These are phyloP conservation scores for Eupithecia dodoneata DNA, from an alignment of 2,888 invertebrate species.

Conservation along the genomic window DNA sequence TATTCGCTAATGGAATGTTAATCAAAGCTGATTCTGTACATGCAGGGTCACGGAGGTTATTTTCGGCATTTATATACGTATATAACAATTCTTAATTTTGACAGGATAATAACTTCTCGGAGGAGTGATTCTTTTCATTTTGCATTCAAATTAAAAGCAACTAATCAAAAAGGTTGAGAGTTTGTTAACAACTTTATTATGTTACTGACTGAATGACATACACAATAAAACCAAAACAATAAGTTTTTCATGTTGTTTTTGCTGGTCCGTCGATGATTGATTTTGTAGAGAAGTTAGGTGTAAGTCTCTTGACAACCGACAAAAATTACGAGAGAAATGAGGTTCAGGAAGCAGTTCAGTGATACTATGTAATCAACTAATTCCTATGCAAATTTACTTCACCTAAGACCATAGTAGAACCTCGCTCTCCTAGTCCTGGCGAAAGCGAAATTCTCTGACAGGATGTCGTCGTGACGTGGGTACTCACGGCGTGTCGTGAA, in stretches of 20 bases:
- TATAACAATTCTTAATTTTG: neutral
- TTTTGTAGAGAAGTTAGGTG: too few species aligned
- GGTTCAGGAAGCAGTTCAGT: neutral
- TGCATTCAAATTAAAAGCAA: neutral
- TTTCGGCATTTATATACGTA: neutral
- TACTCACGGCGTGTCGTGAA: conserved; percentile 62
- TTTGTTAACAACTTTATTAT: neutral
- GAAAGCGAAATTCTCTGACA: conserved; percentile 61
- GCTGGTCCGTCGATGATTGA: neutral
- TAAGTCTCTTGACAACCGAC: neutral
- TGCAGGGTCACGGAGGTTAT: conserved; percentile 12
- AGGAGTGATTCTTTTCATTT: neutral
- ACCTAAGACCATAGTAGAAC: neutral
- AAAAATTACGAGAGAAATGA: too few species aligned
- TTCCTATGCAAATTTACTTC: neutral
- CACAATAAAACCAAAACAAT: neutral
- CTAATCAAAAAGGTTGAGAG: neutral
- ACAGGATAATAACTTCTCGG: neutral
- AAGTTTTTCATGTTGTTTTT: neutral
- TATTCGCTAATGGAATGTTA: conserved; percentile 25
- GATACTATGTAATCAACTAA: neutral
- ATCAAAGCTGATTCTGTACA: conserved; percentile 23
- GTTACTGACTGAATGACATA: too few species aligned
- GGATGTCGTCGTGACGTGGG: conserved; percentile 61
- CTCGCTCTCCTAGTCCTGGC: conserved; percentile 54